A percentile compares a stretch with the other conserved stretches of the same genome.
phyloP scores from a whole-genome alignment of 2,113 vertebrate species.

The Haemorhous mexicanus region DNA sequence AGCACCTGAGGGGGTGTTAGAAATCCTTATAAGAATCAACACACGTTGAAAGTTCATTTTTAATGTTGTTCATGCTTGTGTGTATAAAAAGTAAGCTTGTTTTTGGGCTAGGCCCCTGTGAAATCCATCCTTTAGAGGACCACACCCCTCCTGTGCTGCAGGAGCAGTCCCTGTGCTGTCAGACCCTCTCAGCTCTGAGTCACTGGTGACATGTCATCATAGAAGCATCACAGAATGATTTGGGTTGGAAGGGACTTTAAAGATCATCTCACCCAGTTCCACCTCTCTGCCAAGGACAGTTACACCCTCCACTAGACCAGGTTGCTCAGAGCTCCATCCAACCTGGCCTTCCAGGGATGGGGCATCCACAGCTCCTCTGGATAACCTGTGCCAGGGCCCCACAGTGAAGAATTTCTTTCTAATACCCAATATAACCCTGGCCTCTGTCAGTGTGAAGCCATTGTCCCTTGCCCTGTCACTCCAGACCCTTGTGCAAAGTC shows the following conservation, averaged over 20 bases:
- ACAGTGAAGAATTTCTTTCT: background rate
- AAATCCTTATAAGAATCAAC: background rate
- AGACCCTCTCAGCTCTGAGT: background rate
- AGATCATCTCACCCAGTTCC: background rate
- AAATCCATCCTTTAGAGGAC: background rate
- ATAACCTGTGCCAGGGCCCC: background rate
- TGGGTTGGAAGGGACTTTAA: background rate
- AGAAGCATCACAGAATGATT: background rate
- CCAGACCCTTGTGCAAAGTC: background rate
- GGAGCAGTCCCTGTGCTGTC: background rate
- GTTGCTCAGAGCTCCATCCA: background rate
- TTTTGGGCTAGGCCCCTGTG: background rate
- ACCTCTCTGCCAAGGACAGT: background rate
- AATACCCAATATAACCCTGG: background rate
- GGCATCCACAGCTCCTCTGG: background rate
- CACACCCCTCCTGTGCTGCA: background rate
- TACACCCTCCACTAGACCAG: background rate
- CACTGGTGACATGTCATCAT: fast-evolving
- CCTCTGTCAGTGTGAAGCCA: background rate
- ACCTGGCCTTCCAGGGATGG: background rate
- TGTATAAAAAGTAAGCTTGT: background rate
- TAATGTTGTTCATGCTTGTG: background rate
- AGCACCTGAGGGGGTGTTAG: background rate
- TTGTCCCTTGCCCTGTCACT: background rate
- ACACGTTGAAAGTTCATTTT: fast-evolving